Conservation (phyloP, 2,888 invertebrate species). For the Acheta domesticus region DNA sequence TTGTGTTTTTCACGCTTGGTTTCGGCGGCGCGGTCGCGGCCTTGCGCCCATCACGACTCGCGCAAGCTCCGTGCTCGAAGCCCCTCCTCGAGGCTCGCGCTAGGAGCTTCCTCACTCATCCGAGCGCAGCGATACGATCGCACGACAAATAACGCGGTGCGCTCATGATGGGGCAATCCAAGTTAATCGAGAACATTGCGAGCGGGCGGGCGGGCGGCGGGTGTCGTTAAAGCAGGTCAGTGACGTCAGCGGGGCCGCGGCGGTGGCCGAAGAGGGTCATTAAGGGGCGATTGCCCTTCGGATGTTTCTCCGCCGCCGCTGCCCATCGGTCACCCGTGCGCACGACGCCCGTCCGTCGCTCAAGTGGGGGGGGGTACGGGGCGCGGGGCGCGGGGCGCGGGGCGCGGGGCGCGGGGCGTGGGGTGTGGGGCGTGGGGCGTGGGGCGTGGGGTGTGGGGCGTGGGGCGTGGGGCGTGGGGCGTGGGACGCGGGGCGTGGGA, state of each 20-base stretch:
- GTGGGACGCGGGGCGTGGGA: no score
- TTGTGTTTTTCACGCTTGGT: background rate
- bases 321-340: no score
- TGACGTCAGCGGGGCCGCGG: background rate
- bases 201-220: background rate
- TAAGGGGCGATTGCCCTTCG: background rate
- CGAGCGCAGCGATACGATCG: background rate
- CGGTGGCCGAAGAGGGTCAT: background rate
- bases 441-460: no score
- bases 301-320: no score
- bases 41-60: background rate
- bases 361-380: no score
- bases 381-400: no score
- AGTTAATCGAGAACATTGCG: background rate
- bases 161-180: constrained; percentile 6
- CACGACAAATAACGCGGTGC: background rate
- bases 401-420: no score
- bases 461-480: no score
- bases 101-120: background rate
- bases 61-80: no score
- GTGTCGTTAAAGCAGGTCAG: background rate
- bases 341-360: no score
- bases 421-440: no score
- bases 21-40: background rate
- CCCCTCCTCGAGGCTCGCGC: background rate